A percentile compares a stretch with the other conserved stretches of the same genome.
Evolutionary conservation across 2,888 invertebrate species (phyloP).

Genomic region (Sturmia bella): DNA sequence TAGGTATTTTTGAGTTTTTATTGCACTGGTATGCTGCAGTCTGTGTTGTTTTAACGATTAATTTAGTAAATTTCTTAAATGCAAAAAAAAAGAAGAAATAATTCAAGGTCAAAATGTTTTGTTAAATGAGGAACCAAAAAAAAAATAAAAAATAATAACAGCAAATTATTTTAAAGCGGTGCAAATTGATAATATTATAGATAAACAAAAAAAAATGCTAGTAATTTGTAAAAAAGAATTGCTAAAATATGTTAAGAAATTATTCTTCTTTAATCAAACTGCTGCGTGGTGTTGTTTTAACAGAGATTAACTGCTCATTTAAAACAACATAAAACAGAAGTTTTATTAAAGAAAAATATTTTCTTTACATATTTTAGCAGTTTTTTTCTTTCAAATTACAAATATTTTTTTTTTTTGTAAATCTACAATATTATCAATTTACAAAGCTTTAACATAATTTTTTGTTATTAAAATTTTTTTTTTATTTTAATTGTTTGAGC

Average conservation of each 20-base stretch:
- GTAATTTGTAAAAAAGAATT: conserved; percentile 20
- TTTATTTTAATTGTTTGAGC: too few species aligned
- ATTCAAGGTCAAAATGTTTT: conserved; percentile 68
- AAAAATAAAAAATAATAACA: conserved; percentile 2
- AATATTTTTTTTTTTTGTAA: too few species aligned
- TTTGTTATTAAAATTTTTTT: too few species aligned
- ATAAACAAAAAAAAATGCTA: conserved; percentile 11
- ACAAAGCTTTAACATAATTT: too few species aligned
- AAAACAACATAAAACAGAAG: too few species aligned
- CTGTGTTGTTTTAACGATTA: conserved; percentile 63
- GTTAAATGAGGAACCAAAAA: conserved; percentile 29
- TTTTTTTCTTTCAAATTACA: too few species aligned
- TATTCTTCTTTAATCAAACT: too few species aligned
- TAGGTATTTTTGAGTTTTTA: conserved; percentile 1
- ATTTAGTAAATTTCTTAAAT: conserved; percentile 61
- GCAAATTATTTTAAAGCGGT: conserved; percentile 33
- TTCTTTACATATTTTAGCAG: neutral
- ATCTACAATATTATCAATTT: too few species aligned
- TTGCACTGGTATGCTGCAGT: conserved; percentile 59
- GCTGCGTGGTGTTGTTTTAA: too few species aligned
- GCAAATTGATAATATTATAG: conserved; percentile 51
- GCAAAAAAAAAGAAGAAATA: conserved; percentile 28
- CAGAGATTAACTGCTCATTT: too few species aligned
- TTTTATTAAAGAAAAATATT: too few species aligned
- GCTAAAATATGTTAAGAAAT: neutral